These are phyloP conservation scores for Ganaspis brasiliensis DNA, from an alignment of 2,888 invertebrate genomes.

Conservation along the genomic window DNA sequence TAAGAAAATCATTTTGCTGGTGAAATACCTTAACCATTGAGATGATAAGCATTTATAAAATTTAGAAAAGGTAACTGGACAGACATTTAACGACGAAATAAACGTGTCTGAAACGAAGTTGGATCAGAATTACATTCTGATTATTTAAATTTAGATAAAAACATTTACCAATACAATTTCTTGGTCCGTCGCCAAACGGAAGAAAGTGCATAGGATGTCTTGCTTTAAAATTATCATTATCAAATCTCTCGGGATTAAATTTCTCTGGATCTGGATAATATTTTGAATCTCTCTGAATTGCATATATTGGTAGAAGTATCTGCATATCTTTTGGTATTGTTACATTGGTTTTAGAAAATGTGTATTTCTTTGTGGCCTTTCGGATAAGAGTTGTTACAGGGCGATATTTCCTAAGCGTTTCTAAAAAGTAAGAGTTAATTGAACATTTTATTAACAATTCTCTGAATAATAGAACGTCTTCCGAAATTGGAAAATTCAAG, in stretches of 20 bases:
- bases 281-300: slow-evolving; percentile 66
- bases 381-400: slow-evolving; percentile 74
- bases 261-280: too few species aligned
- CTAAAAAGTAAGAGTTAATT: too few species aligned
- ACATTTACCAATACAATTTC: slow-evolving; percentile 73
- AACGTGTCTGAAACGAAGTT: not conserved
- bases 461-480: too few species aligned
- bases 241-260: slow-evolving; percentile 65
- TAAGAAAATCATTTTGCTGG: too few species aligned
- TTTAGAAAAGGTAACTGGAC: too few species aligned
- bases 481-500: too few species aligned
- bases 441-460: too few species aligned
- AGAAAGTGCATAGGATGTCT: slow-evolving; percentile 69
- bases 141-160: not conserved
- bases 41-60: too few species aligned
- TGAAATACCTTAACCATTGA: too few species aligned
- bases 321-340: slow-evolving; percentile 61
- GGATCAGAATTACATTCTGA: slow-evolving; percentile 27
- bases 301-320: slow-evolving; percentile 63
- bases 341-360: too few species aligned
- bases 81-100: too few species aligned
- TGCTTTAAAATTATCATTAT: slow-evolving; percentile 59
- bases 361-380: slow-evolving; percentile 66
- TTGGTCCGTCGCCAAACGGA: slow-evolving; percentile 74
- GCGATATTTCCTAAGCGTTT: slow-evolving; percentile 81